A percentile compares a stretch with the other conserved stretches of the same genome.
Evolutionary conservation across 2,113 vertebrate species (phyloP).

Genomic region (Sterna hirundo): DNA sequence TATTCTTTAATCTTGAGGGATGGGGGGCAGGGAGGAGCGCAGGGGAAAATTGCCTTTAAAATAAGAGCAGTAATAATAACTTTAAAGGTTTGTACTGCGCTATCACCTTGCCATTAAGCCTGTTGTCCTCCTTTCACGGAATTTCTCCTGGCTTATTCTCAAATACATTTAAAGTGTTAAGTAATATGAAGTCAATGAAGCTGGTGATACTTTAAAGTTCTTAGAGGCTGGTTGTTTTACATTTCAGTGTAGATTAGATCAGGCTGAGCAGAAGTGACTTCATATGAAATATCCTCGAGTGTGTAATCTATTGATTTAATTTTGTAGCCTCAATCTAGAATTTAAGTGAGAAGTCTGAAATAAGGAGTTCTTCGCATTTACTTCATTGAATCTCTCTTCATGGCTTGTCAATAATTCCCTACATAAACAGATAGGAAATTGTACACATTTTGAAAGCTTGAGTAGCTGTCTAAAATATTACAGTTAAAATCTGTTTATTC

Average conservation of each 20-base stretch:
- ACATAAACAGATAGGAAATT: not conserved
- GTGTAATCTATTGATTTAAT: conserved; percentile 49
- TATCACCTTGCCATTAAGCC: not conserved
- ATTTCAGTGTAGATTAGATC: conserved; percentile 27
- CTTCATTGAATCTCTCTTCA: not conserved
- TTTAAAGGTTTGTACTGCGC: not conserved
- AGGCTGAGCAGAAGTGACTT: not conserved
- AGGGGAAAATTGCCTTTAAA: not conserved
- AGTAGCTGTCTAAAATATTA: not conserved
- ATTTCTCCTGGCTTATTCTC: not conserved
- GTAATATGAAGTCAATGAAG: not conserved
- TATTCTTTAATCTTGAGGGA: not conserved
- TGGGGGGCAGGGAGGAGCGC: not conserved
- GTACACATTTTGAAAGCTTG: not conserved
- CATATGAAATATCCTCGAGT: not conserved
- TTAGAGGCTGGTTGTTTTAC: not conserved
- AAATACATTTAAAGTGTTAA: not conserved
- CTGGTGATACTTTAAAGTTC: not conserved
- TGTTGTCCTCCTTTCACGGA: not conserved
- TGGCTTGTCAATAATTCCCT: conserved; percentile 4
- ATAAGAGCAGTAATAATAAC: not conserved
- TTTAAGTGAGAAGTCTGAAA: not conserved
- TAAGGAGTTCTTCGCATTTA: not conserved
- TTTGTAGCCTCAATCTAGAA: conserved; percentile 15
- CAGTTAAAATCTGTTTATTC: not conserved